phyloP scores from a whole-genome alignment of 2,797 vertebrate species.

The Smutsia temminckii region DNA sequence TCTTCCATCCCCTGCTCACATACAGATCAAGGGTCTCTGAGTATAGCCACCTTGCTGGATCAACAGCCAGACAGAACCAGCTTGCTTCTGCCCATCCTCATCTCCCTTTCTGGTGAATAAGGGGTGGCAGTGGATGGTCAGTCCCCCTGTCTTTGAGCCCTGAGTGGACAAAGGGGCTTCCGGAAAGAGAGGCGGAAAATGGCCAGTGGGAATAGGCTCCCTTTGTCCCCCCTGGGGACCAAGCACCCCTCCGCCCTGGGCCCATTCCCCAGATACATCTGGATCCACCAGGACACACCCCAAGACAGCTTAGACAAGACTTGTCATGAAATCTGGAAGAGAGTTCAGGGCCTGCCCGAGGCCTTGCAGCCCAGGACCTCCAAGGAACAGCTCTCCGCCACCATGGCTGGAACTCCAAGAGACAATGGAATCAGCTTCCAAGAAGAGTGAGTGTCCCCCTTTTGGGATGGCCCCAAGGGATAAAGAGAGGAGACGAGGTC shows the following conservation, averaged over 20 bases:
- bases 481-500: neutral
- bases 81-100: neutral
- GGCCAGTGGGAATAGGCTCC: neutral
- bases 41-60: neutral
- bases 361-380: slow-evolving; percentile 68
- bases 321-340: slow-evolving; percentile 88
- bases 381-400: neutral
- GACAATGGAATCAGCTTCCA: neutral
- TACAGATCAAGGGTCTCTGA: neutral
- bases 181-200: slow-evolving; percentile 74
- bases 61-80: neutral
- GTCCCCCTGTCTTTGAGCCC: slow-evolving; percentile 47
- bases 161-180: slow-evolving; percentile 10
- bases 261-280: slow-evolving; percentile 88
- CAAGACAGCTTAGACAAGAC: slow-evolving; percentile 85
- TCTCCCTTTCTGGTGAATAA: slow-evolving; percentile 66
- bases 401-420: neutral
- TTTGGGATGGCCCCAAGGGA: neutral
- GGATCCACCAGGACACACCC: slow-evolving; percentile 87
- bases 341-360: slow-evolving; percentile 73
- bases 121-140: slow-evolving; percentile 53
- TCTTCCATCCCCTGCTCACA: neutral
- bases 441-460: slow-evolving; percentile 74
- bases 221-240: slow-evolving; percentile 35
- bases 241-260: slow-evolving; percentile 78